phyloP scores from a whole-genome alignment of 2,797 vertebrate genomes.

The Ambastaia sidthimunki region DNA sequence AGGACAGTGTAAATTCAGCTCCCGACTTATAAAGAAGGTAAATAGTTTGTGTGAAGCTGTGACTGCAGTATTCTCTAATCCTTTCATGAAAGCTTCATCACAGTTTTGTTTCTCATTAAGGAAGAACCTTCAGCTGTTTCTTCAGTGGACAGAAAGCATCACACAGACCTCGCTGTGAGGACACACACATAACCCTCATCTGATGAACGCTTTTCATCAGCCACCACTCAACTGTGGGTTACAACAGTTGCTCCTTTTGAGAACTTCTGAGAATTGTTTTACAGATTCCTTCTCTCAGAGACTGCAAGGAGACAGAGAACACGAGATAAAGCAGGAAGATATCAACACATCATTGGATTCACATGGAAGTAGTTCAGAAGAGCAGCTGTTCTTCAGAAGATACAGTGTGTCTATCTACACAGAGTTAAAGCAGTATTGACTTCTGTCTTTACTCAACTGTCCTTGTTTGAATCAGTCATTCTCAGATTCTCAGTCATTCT shows the following conservation, averaged over 20 bases:
- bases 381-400: constrained; percentile 43
- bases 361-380: constrained; percentile 19
- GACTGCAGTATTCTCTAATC: not conserved
- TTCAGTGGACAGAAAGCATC: constrained; percentile 35
- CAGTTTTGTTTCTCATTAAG: constrained; percentile 2
- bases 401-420: constrained; percentile 18
- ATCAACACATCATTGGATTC: constrained; percentile 32
- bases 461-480: constrained; percentile 53
- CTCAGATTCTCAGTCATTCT: too few species aligned
- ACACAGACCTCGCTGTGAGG: constrained; percentile 45
- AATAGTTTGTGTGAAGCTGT: constrained; percentile 19
- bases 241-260: constrained; percentile 18
- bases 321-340: constrained; percentile 9
- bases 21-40: constrained; percentile 65
- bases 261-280: constrained; percentile 25
- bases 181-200: constrained; percentile 34
- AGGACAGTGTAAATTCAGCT: constrained; percentile 69
- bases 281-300: constrained; percentile 36
- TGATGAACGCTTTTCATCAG: constrained; percentile 44
- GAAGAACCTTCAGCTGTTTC: not conserved
- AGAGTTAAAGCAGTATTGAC: constrained; percentile 68
- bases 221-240: constrained; percentile 41
- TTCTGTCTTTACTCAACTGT: constrained; percentile 29
- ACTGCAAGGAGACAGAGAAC: constrained; percentile 30
- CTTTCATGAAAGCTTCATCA: not conserved